phyloP scores from a whole-genome alignment of 2,888 invertebrate species.

The Fissipunctia ypsillon region DNA sequence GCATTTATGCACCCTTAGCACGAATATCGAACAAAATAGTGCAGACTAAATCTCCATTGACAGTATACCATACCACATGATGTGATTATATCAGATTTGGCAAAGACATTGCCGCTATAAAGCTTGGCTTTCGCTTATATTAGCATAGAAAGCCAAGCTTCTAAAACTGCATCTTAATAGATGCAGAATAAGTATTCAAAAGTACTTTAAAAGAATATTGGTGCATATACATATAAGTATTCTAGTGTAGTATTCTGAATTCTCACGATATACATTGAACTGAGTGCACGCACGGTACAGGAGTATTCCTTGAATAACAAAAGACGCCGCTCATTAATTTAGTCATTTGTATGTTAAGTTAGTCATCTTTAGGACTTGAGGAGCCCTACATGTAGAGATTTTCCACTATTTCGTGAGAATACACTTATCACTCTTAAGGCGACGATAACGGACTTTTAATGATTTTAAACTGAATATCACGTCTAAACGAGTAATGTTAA shows the following conservation, averaged over 20 bases:
- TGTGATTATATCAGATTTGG: no score
- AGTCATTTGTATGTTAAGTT: neutral
- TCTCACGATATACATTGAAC: neutral
- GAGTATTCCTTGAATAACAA: neutral
- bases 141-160: neutral
- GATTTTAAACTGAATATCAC: no score
- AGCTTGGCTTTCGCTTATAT: neutral
- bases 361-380: neutral
- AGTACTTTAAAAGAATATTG: neutral
- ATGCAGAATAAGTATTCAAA: no score
- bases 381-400: neutral
- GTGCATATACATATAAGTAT: neutral
- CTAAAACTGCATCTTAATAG: neutral
- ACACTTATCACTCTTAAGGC: neutral
- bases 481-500: no score
- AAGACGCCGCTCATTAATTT: neutral
- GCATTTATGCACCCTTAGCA: neutral
- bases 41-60: neutral
- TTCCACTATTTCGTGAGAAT: neutral
- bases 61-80: no score
- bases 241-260: neutral
- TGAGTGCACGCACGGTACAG: neutral
- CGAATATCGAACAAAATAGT: neutral
- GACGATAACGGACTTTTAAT: no score
- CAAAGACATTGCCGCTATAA: no score